Evolutionary conservation across 2,113 vertebrate genomes (phyloP), one percentile per base, ranked within the genome.

Genomic region (Bubo scandiacus): DNA sequence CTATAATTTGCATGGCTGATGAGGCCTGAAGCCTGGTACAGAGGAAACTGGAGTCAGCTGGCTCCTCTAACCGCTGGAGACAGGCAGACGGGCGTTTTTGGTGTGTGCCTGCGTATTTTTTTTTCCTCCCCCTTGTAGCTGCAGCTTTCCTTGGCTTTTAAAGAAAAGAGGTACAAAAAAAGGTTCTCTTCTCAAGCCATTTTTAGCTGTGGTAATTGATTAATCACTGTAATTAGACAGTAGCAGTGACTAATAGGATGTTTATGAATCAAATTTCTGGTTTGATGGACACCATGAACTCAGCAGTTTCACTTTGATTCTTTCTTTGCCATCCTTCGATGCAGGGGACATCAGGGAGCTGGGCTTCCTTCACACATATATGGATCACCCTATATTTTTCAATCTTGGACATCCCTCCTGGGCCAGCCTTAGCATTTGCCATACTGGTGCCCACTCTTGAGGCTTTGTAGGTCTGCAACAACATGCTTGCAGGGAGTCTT

Each of bases 1-100:
- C 98, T 98, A 89, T 98, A 98, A 98, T 98, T 99, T 98, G 98
- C 98, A 98, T 98, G 98, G 97, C 98, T 98, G 96, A 98, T 98
- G 97, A 98, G 96, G 83, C 91, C 95, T 74, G 43, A 97, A 95
- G 92, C 92, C 97, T 96, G 96, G 97, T 97, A 97, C 81, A 66
- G 98, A 98, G 98, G 98, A 98, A 98, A 96, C 96, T 77, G 92
- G 95, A 92, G 96, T 97, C 97, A 97, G 97, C 97, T 94, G 95
- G 91, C 96, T 95, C 82, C 95, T 94, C 97, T 80, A 88, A 97
- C 98, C 97, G 49, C 98, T 83, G 89, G 97, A 98, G 98, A 98
- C 98, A 97, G 97, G 84, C 96, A 90, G 96, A 96, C 96, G 94
- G 91, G 89, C 96, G 90, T 92, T 97, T 96, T 97, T 97, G 97